phyloP scores from a whole-genome alignment of 2,888 invertebrate species.

The Ischnura elegans region DNA sequence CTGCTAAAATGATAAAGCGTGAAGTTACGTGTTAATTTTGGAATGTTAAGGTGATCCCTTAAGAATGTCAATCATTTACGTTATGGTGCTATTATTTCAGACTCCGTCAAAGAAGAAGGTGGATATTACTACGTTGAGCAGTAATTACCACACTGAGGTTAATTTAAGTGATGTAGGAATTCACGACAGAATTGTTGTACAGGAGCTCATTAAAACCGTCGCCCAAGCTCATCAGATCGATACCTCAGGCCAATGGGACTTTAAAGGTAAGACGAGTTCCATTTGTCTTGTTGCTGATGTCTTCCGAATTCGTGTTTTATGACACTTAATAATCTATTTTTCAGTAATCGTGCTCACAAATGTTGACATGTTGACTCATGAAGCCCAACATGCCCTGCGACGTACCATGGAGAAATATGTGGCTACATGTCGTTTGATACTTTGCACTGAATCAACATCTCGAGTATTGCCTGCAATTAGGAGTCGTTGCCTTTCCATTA shows the following conservation, averaged over 20 bases:
- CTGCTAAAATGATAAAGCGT: too few species aligned
- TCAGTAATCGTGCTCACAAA: conserved; percentile 96
- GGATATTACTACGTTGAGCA: conserved; percentile 96
- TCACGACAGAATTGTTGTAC: conserved; percentile 97
- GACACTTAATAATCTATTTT: conserved; percentile 71
- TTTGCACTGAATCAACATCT: conserved; percentile 96
- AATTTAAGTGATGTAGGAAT: conserved; percentile 99
- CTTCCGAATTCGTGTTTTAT: not conserved
- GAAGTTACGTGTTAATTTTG: too few species aligned
- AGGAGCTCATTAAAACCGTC: conserved; percentile 97
- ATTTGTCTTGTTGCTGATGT: not conserved
- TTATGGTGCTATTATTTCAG: conserved; percentile 74
- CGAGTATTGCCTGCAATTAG: conserved; percentile 98
- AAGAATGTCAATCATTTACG: too few species aligned
- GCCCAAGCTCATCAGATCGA: conserved; percentile 98
- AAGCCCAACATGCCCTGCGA: conserved; percentile 98
- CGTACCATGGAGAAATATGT: conserved; percentile 99
- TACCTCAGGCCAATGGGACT: conserved; percentile 91
- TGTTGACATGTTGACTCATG: conserved; percentile 96
- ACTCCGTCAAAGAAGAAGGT: conserved; percentile 94
- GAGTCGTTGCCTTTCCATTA: conserved; percentile 94
- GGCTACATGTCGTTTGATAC: conserved; percentile 94
- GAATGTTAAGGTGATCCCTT: too few species aligned
- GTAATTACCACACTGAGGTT: conserved; percentile 95
- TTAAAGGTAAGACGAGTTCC: conserved; percentile 85